Evolutionary conservation across 2,113 vertebrate genomes (phyloP), one percentile per base, ranked within the genome.

Genomic region (Tragelaphus strepsiceros): DNA sequence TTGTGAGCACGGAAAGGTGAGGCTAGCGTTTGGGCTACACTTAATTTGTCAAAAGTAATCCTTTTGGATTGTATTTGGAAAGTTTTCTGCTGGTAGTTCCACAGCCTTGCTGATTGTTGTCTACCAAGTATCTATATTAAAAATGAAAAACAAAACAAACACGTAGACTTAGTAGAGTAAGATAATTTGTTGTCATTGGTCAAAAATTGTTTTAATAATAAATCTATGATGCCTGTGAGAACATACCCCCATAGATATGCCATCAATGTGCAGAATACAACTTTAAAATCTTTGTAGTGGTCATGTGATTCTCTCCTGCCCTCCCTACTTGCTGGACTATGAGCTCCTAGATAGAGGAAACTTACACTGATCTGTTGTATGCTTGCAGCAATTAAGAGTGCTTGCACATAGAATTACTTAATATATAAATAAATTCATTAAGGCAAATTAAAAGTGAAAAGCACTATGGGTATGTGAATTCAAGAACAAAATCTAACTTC

Each of bases 341-440:
- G 26, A 90, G 13, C 71, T 94, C 32, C 28, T 59, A 80, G 53
- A 46, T 7, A 54, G 9, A 85, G 88, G 28, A 3, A 58, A 77
- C 26, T 87, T 80, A 62, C 0, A 43, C 9, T 49, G 28, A 24
- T 39, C 32, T 64, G 53, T 58, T 64, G 10, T 46, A 62, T 17
- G 7, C 39, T 53, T 93, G 11, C 2, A 94, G n/a, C n/a, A 89
- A 61, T 91, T 78, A 90, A n/a, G 71, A 39, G 8, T 61, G 30
- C 24, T 93, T 96, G 46, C 16, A 19, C 17, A 51, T 28, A 77
- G 11, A 59, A 90, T 77, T 59, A 81, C 2, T 96, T 94, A 90
- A 81, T 83, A 51, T 26, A 90, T 24, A 94, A 95, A 53, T 71
- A 91, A 80, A 93, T 83, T 94, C n/a, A 84, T 78, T 86, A 93